Evolutionary conservation across 2,797 vertebrate genomes (phyloP), one percentile per base, ranked within the genome.

Genomic region (Rallus crepitans): DNA sequence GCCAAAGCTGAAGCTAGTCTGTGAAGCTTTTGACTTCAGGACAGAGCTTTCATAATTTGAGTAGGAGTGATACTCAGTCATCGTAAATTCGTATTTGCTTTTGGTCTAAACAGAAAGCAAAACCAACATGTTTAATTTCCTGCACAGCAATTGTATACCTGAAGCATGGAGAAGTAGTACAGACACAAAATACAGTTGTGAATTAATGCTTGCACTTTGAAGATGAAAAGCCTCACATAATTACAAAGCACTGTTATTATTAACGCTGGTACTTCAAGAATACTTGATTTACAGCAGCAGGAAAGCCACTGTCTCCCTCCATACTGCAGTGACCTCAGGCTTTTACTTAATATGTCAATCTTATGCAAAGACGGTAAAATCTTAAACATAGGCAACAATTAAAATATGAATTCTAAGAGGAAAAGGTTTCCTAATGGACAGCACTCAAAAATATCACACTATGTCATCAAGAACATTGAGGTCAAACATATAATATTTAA

Each of bases 71-170:
- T 98, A 98, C 47, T 98, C 96, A 84, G 97, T 90, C 86, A 99
- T 52, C 4, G 71, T 97, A 95, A 99, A 99, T 94, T 99, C 98
- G 50, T 98, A 98, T 48, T 98, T 98, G 87, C 99, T 98, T 98
- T 97, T 98, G 50, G 98, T 99, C 99, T 99, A 98, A 92, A 97
- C 65, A 96, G 93, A 97, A 92, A 95, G 82, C 95, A 92, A 95
- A 97, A 86, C 45, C 88, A 96, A 90, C 82, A 91, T 5, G 0
- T 82, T 92, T 93, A 81, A 96, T 89, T 93, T 96, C 93, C 95
- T 90, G 90, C 76, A 75, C 4, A 42, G 73, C 1, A 21, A 77
- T 71, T 69, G 85, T 81, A 95, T 24, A 96, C 87, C 93, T 96
- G 92, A 83, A 95, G 93, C 91, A 7, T 16, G 55, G 81, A 91